phyloP scores from a whole-genome alignment of 2,888 invertebrate species.

The Scaeva pyrastri region DNA sequence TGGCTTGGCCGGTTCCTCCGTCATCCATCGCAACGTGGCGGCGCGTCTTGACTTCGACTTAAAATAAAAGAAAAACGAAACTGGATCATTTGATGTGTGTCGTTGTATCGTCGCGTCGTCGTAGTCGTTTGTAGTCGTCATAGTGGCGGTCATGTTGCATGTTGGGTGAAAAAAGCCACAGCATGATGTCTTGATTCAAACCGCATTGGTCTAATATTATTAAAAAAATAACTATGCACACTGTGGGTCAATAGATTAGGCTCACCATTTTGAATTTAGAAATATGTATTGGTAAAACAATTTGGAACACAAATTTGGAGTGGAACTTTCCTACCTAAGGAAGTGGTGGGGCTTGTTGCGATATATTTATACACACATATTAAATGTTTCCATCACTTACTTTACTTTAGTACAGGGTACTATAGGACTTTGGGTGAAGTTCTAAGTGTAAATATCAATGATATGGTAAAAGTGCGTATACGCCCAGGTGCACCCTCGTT shows the following conservation, averaged over 20 bases:
- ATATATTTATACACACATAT: too few species aligned
- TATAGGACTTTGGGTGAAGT: too few species aligned
- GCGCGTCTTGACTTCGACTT: neutral
- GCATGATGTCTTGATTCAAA: constrained; percentile 65
- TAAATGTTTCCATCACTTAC: too few species aligned
- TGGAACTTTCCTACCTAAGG: too few species aligned
- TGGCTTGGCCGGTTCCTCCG: neutral
- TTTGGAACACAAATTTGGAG: too few species aligned
- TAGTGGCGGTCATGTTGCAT: constrained; percentile 18
- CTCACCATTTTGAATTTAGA: too few species aligned
- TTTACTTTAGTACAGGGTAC: too few species aligned
- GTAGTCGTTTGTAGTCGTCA: neutral
- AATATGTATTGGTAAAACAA: too few species aligned
- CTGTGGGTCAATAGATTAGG: neutral
- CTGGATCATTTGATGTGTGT: constrained; percentile 53
- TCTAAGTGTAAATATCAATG: too few species aligned
- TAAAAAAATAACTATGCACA: neutral
- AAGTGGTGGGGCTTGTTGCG: too few species aligned
- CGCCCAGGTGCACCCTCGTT: too few species aligned
- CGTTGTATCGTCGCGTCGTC: neutral
- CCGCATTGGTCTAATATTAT: constrained; percentile 18
- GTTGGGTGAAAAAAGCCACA: constrained; percentile 41
- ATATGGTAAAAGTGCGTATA: too few species aligned
- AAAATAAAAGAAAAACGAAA: constrained; percentile 39
- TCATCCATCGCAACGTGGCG: neutral